phyloP scores from a whole-genome alignment of 2,113 vertebrate species.

The Gavia stellata region DNA sequence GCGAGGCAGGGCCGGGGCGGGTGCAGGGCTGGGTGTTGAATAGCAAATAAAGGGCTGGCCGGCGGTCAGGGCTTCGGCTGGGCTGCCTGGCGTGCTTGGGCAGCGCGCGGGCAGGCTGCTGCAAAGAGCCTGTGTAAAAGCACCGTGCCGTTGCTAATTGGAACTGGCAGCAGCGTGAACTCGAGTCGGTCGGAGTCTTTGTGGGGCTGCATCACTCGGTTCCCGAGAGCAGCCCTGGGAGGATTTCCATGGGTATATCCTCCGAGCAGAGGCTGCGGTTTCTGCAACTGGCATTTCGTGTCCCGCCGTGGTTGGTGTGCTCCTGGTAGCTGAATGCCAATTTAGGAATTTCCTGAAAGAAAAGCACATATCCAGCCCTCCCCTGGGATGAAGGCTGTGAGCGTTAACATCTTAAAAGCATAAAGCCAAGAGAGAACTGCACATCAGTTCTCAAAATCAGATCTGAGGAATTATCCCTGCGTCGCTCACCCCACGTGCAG shows the following conservation, averaged over 20 bases:
- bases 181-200: accelerated
- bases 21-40: not conserved
- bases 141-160: accelerated
- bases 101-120: not conserved
- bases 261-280: not conserved
- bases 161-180: not conserved
- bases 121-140: not conserved
- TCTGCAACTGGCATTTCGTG: not conserved
- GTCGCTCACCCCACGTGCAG: accelerated
- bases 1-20: not conserved
- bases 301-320: not conserved
- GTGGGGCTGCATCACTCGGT: accelerated
- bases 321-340: not conserved
- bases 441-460: not conserved
- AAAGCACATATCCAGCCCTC: not conserved
- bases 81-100: not conserved
- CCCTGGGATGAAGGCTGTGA: not conserved
- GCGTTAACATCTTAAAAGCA: not conserved
- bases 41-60: not conserved
- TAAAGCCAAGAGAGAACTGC: not conserved
- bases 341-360: not conserved
- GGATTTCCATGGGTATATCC: not conserved
- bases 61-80: not conserved
- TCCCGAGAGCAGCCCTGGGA: not conserved
- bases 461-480: accelerated